Conservation (phyloP, 1,140 invertebrate genomes). For the Venturia canescens region DNA sequence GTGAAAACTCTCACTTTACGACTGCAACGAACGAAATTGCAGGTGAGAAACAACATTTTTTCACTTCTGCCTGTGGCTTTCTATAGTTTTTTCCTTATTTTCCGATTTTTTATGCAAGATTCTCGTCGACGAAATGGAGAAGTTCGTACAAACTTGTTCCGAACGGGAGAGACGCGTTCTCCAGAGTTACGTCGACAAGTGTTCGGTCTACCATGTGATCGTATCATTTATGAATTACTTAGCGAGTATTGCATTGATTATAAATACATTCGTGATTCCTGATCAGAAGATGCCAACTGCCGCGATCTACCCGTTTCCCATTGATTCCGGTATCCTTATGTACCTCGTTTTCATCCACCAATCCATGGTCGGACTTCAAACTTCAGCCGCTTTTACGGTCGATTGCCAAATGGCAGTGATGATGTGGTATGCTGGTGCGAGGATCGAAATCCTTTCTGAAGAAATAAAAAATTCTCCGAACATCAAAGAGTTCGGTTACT, state of each 20-base stretch:
- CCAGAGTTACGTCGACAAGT: constrained; percentile 54
- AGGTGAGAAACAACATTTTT: not conserved
- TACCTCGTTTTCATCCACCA: constrained; percentile 66
- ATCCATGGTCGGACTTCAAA: constrained; percentile 60
- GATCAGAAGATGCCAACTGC: constrained; percentile 57
- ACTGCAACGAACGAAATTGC: constrained; percentile 16
- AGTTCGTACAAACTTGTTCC: constrained; percentile 30
- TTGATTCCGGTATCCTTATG: constrained; percentile 16
- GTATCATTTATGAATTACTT: constrained; percentile 48
- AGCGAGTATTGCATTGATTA: constrained; percentile 48
- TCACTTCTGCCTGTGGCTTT: no score
- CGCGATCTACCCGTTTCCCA: constrained; percentile 65
- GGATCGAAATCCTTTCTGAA: constrained; percentile 58
- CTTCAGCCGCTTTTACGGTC: constrained; percentile 55
- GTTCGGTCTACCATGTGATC: constrained; percentile 37
- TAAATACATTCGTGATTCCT: constrained; percentile 49
- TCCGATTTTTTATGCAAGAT: not conserved
- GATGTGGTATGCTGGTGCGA: constrained; percentile 59
- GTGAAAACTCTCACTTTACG: constrained; percentile 50
- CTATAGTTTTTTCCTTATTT: not conserved
- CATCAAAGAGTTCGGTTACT: constrained; percentile 54
- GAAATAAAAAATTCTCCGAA: constrained; percentile 51
- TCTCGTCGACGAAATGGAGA: not conserved
- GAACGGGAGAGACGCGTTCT: constrained; percentile 25
- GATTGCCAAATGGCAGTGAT: constrained; percentile 61